phyloP scores from a whole-genome alignment of 2,797 vertebrate genomes.

The Hylomyscus alleni region DNA sequence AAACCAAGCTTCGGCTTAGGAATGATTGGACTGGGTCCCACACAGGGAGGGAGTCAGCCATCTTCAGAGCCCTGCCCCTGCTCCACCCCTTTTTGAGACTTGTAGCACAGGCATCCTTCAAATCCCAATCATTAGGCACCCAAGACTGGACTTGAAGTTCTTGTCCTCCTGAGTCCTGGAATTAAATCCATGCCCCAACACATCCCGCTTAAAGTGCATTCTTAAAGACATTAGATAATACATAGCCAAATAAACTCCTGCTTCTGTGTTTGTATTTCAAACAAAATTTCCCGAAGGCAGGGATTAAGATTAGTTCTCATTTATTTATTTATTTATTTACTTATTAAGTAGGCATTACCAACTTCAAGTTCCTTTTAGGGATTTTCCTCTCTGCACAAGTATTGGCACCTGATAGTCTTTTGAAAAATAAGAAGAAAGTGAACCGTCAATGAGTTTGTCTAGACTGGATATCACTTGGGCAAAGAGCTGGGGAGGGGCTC shows the following conservation, averaged over 20 bases:
- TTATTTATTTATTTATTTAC: neutral
- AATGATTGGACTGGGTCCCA: neutral
- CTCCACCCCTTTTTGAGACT: neutral
- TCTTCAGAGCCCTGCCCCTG: neutral
- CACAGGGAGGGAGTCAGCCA: neutral
- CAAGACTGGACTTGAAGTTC: neutral
- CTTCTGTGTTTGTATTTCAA: slow-evolving; percentile 26
- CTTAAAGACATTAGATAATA: slow-evolving; percentile 27
- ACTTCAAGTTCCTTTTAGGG: neutral
- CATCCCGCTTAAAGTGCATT: neutral
- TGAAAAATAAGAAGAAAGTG: slow-evolving; percentile 45
- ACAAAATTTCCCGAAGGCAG: slow-evolving; percentile 40
- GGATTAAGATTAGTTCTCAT: neutral
- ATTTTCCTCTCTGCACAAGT: neutral
- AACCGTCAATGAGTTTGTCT: slow-evolving; percentile 3
- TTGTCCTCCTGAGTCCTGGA: neutral
- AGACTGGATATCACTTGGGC: neutral
- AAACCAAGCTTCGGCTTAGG: neutral
- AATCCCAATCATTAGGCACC: neutral
- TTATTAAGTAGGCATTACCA: neutral
- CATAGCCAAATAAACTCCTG: slow-evolving; percentile 10
- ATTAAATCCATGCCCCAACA: neutral
- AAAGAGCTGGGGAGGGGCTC: neutral
- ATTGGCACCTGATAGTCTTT: neutral
- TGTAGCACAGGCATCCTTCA: too few species aligned